phyloP scores from a whole-genome alignment of 2,113 vertebrate species.

The Seriola aureovittata region DNA sequence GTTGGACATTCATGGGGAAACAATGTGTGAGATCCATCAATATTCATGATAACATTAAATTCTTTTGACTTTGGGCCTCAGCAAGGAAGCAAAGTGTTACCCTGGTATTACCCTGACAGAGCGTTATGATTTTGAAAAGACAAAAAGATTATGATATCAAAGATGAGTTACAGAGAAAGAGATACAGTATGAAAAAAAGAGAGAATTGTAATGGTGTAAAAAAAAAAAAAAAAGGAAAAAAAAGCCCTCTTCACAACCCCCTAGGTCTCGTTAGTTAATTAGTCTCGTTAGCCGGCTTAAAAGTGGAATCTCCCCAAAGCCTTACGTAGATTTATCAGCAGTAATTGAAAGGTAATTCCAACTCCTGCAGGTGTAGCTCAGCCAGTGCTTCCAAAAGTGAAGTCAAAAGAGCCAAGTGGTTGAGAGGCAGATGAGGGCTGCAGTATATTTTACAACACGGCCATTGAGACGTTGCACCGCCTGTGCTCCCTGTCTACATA shows the following conservation, averaged over 20 bases:
- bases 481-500: conserved; percentile 15
- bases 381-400: conserved; percentile 52
- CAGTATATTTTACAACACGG: conserved; percentile 32
- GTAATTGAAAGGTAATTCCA: conserved; percentile 78
- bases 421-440: conserved; percentile 20
- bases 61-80: conserved; percentile 7
- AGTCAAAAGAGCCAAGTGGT: conserved; percentile 54
- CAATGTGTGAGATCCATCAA: conserved; percentile 34
- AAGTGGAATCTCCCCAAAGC: conserved; percentile 74
- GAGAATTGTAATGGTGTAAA: conserved; percentile 24
- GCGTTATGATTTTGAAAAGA: conserved; percentile 11
- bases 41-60: conserved; percentile 34
- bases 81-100: conserved; percentile 2
- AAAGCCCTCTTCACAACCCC: conserved; percentile 39
- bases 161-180: conserved; percentile 43
- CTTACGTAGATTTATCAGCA: conserved; percentile 72
- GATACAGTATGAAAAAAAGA: conserved; percentile 32
- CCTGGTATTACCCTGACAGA: background rate
- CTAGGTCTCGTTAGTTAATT: conserved; percentile 75
- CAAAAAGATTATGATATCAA: conserved; percentile 33
- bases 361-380: conserved; percentile 61
- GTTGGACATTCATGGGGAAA: conserved; percentile 19
- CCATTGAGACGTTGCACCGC: conserved; percentile 30
- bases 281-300: conserved; percentile 76
- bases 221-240: conserved; percentile 27